These are phyloP conservation scores for Corynorhinus townsendii DNA, from an alignment of 2,113 vertebrate genomes.

Conservation along the genomic window DNA sequence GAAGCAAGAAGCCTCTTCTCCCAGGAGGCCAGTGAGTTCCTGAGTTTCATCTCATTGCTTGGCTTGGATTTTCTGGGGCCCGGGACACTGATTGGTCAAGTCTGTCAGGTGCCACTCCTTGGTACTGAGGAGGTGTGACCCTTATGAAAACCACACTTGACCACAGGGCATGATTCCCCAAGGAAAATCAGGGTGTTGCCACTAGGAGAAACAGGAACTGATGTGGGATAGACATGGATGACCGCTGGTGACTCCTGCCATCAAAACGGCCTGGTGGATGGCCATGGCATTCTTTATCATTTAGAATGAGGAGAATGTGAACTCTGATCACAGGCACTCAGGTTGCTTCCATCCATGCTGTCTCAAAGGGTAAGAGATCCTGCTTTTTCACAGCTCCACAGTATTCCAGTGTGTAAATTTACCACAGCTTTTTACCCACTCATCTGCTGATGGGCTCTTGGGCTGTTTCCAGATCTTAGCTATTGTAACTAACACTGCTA, in stretches of 20 bases:
- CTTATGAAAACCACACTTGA: not conserved
- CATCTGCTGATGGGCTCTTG: too few species aligned
- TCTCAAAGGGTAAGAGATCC: too few species aligned
- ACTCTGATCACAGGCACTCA: not conserved
- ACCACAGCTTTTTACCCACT: too few species aligned
- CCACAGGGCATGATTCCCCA: not conserved
- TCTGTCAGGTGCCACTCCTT: not conserved
- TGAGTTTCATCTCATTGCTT: not conserved
- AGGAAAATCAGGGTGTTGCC: not conserved
- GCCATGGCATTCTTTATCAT: not conserved
- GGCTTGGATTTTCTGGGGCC: not conserved
- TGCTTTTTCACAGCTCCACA: too few species aligned
- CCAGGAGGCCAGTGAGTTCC: not conserved
- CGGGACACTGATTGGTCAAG: not conserved
- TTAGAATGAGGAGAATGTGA: too few species aligned
- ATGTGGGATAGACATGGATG: not conserved
- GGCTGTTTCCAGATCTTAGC: too few species aligned
- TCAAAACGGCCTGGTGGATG: too few species aligned
- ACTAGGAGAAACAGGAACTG: not conserved
- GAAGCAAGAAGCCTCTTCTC: not conserved
- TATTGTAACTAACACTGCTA: too few species aligned
- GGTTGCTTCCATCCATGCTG: not conserved
- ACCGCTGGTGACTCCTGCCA: not conserved
- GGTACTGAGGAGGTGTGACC: not conserved
- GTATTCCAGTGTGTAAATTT: too few species aligned